These are phyloP conservation scores for Anthoscopus minutus DNA, from an alignment of 2,113 vertebrate species.

Conservation along the genomic window DNA sequence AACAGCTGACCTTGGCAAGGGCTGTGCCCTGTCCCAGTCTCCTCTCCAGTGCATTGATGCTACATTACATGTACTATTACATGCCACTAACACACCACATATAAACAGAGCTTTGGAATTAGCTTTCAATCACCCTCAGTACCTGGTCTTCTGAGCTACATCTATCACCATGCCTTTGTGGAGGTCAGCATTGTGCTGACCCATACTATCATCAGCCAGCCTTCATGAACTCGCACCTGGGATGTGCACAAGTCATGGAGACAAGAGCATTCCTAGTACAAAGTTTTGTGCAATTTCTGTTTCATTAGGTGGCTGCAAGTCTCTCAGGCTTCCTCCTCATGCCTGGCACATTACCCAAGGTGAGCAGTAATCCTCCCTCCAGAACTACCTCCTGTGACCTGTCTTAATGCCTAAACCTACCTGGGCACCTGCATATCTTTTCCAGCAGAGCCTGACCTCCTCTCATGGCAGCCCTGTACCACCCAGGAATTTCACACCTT, in stretches of 20 bases:
- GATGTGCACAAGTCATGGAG: fast-evolving
- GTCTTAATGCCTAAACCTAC: not conserved
- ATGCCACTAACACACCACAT: not conserved
- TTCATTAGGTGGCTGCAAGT: not conserved
- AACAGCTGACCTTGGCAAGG: not conserved
- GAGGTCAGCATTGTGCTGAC: not conserved
- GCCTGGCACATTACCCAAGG: not conserved
- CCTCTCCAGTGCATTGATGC: too few species aligned
- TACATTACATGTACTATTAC: not conserved
- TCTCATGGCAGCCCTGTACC: not conserved
- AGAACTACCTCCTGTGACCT: not conserved
- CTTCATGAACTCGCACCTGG: fast-evolving
- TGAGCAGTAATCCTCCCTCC: not conserved
- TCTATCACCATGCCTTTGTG: fast-evolving
- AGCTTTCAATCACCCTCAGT: not conserved
- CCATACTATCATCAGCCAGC: not conserved
- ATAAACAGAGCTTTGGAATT: not conserved
- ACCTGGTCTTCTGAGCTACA: not conserved
- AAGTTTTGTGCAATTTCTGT: not conserved
- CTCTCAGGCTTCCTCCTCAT: fast-evolving
- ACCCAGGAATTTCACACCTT: slow-evolving; percentile 22
- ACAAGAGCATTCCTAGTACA: fast-evolving
- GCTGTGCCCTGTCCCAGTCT: too few species aligned
- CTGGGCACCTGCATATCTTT: not conserved
- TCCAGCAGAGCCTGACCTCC: not conserved